phyloP scores from a whole-genome alignment of 2,888 invertebrate species.

The Tridacna gigas region DNA sequence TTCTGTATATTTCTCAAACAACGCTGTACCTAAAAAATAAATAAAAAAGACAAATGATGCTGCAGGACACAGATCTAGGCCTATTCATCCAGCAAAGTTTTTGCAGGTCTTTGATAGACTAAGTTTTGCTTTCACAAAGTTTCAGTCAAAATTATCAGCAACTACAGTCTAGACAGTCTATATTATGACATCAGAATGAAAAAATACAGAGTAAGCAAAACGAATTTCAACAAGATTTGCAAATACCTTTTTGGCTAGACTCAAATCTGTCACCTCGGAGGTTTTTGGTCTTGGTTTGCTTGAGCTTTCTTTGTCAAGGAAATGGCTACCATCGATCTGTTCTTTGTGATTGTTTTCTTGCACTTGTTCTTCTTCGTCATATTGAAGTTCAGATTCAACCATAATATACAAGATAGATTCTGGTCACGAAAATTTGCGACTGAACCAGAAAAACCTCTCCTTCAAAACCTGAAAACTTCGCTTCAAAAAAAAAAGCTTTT shows the following conservation, averaged over 20 bases:
- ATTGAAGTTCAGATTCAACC: constrained; percentile 45
- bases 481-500: constrained; percentile 37
- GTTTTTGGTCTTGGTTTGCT: background rate
- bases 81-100: too few species aligned
- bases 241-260: constrained; percentile 18
- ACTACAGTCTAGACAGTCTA: too few species aligned
- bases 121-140: too few species aligned
- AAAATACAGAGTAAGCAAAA: too few species aligned
- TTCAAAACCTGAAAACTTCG: background rate
- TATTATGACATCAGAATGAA: too few species aligned
- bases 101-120: too few species aligned
- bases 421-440: background rate
- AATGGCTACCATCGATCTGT: constrained; percentile 13
- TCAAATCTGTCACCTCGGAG: constrained; percentile 4
- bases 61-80: too few species aligned
- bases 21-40: constrained; percentile 24
- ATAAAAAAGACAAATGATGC: background rate
- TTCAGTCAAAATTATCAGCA: too few species aligned
- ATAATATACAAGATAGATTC: constrained; percentile 12
- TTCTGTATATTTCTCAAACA: constrained; percentile 16
- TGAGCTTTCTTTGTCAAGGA: constrained; percentile 11
- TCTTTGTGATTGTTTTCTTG: background rate
- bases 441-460: background rate
- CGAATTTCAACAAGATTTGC: too few species aligned
- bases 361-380: constrained; percentile 31